Evolutionary conservation across 2,888 invertebrate species (phyloP), one percentile per base, ranked within the genome.

Genomic region (Tetramorium bicarinatum): DNA sequence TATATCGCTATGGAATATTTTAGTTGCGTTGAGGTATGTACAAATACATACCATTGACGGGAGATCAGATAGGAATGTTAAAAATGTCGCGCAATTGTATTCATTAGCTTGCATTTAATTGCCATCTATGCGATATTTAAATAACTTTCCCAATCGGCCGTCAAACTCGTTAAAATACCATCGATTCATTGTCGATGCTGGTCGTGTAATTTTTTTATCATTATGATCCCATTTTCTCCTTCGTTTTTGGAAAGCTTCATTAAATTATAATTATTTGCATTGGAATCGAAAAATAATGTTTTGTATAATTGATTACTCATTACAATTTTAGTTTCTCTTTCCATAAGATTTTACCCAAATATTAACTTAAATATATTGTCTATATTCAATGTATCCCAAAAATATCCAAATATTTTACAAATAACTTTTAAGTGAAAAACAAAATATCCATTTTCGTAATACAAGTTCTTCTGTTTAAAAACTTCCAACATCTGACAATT

Each of bases 51-150:
- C 38, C 49, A 72, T 72, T 47, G 38, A 72, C 47, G 59, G 47
- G 3, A 47, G 38, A 80, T 72, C 59, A 72, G 76, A 81, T 52
- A 54, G 41, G 6, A 76, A 76, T 62, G 76, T 29, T 76, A 54
- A 52, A 76, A 81, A 81, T 6, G 34, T 75, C 34, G 8, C 52
- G 52, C 44, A 52, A 76, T 81, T 81, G 41, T 64, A 81, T 81
- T 76, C 76, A 76, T 81, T 81, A 76, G 25, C 41, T 11, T 21
- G 41, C n/a, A 47, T 76, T 61, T 81, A 62, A 81, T 54, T 41
- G 11, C 61, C 15, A 29, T 7, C 61, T 79, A n/a, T 25, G 52
- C 25, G n/a, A 52, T 61, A 47, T 75, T 62, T 62, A 81, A 81
- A 81, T 75, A 75, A 81, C 62, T 81, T 41, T 18, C 29, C 41